Conservation (phyloP, 2,797 vertebrate genomes). For the Nannoperca obscura region DNA sequence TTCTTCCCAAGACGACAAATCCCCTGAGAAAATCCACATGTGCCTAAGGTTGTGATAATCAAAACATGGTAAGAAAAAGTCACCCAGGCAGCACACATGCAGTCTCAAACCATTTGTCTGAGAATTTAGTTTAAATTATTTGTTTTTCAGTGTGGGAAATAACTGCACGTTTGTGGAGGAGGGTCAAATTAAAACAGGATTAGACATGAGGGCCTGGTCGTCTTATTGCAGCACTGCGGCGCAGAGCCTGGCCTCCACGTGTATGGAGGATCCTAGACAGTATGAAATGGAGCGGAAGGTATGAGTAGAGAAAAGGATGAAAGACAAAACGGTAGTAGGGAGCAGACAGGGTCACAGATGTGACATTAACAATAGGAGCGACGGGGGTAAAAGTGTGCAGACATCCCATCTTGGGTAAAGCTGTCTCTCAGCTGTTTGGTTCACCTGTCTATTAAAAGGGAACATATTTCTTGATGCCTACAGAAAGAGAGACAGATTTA, state of each 20-base stretch:
- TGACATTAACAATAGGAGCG: conserved; percentile 79
- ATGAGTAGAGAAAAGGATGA: conserved; percentile 76
- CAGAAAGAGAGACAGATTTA: conserved; percentile 82
- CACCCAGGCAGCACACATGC: neutral
- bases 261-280: conserved; percentile 77
- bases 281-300: conserved; percentile 86
- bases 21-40: neutral
- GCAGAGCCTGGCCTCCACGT: conserved; percentile 55
- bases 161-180: conserved; percentile 10
- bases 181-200: conserved; percentile 71
- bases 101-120: conserved; percentile 1
- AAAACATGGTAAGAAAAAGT: conserved; percentile 4
- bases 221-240: conserved; percentile 27
- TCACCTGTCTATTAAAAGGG: conserved; percentile 85
- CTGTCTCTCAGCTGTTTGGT: conserved; percentile 86
- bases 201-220: conserved; percentile 47
- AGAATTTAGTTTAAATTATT: conserved; percentile 5
- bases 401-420: conserved; percentile 81
- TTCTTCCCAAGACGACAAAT: neutral
- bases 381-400: conserved; percentile 78
- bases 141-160: conserved; percentile 13
- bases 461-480: conserved; percentile 77
- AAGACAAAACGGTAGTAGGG: conserved; percentile 68
- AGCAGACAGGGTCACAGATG: conserved; percentile 87
- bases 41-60: neutral